Base-by-base conservation (phyloP, 1,140 invertebrate species). In the Brachionus sp. region DNA sequence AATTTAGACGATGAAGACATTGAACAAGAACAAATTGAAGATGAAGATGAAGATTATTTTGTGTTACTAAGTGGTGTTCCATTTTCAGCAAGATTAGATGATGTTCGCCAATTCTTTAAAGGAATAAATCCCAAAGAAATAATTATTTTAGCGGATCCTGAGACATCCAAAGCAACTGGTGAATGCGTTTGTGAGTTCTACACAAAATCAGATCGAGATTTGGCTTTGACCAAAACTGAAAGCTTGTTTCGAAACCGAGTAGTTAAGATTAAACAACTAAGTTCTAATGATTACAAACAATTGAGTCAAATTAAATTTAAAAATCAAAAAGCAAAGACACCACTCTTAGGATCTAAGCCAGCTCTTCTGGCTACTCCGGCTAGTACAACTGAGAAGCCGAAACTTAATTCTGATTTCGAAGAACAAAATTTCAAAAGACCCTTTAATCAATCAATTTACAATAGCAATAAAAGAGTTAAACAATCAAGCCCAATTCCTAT, bases 121-220 rank as follows among this genome's bases (percentile, higher is more conserved):
- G 75, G 75, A 13, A 53, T 78, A 6, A 53, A 39, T 23, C 16
- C 53, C 12, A 62, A 57, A 9, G 44, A 78, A 23, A 53, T 57
- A 2, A 7, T 3, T 10, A 1, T 78, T 16, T 25, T 78, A 7
- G 12, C 0, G 2, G 75, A 78, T 6, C 75, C 75, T n/a, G 75
- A 50, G 0, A 50, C 3, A 1, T 9, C 10, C 3, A 78, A 50
- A 37, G 16, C 75, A 33, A 5, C 23, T 3, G 75, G 75, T 13
- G 75, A 78, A 10, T 78, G 75, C 23, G 0, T 53, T 9, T 78
- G 75, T 37, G 46, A 78, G 7, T 53, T 78, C 9, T 57, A 35
- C n/a, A 78, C 75, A 6, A 46, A 37, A 16, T 35, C 16, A n/a
- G 75, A 78, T n/a, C 75, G 75, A 9, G 75, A 78, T 37, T 19